Percentiles rank a stretch among this genome's conserved stretches.
Evolutionary conservation across 1,140 invertebrate genomes (phyloP).

Genomic region (Zaprionus lachaisei): DNA sequence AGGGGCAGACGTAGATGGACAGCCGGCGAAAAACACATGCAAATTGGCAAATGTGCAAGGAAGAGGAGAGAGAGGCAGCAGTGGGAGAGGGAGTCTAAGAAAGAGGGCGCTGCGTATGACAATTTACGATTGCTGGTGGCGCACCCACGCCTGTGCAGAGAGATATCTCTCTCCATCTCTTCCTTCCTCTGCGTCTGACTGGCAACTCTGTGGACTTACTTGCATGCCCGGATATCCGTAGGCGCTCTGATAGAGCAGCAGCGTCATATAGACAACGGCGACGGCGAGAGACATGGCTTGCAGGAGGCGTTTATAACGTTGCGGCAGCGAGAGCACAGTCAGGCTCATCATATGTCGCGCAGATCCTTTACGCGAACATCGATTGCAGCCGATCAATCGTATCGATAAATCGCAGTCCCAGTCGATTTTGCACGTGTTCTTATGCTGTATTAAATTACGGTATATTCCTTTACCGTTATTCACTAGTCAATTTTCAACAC

Average conservation of each 20-base stretch:
- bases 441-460: background rate
- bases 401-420: conserved; percentile 25
- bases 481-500: background rate
- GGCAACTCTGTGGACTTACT: conserved; percentile 57
- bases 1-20: background rate
- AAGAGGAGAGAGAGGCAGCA: conserved; percentile 10
- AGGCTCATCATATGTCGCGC: conserved; percentile 76
- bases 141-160: background rate
- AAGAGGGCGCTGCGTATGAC: conserved; percentile 48
- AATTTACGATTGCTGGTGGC: conserved; percentile 46
- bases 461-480: background rate
- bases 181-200: background rate
- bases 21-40: conserved; percentile 44
- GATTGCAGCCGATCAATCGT: conserved; percentile 43
- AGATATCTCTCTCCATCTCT: background rate
- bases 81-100: no score
- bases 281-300: conserved; percentile 84
- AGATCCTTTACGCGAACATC: conserved; percentile 65
- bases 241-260: conserved; percentile 83
- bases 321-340: conserved; percentile 81
- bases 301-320: conserved; percentile 83
- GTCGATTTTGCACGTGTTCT: background rate
- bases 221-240: conserved; percentile 84
- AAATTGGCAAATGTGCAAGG: conserved; percentile 54
- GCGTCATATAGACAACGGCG: conserved; percentile 81